Evolutionary conservation across 2,113 vertebrate species (phyloP).

Genomic region (Vidua chalybeata): DNA sequence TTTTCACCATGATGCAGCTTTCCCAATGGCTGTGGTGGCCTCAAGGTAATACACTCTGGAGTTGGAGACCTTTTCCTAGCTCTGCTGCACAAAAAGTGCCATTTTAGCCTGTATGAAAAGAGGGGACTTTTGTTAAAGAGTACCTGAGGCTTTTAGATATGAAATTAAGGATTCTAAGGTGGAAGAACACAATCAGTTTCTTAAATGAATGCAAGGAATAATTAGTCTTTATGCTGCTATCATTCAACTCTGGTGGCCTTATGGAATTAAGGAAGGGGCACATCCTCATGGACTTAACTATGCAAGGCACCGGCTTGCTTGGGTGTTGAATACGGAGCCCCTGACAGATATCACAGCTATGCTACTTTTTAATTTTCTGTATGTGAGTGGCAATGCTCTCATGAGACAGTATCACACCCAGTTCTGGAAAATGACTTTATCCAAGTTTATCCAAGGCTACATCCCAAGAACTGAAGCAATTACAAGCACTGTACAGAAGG

Average conservation of each 20-base stretch:
- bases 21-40: background rate
- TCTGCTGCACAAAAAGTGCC: background rate
- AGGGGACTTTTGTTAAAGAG: background rate
- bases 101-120: background rate
- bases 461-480: conserved; percentile 80
- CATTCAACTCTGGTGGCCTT: background rate
- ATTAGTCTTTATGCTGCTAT: background rate
- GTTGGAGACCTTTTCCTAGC: background rate
- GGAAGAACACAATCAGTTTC: background rate
- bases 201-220: background rate
- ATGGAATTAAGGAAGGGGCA: background rate
- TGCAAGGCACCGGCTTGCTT: conserved; percentile 88
- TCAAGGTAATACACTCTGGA: background rate
- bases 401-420: conserved; percentile 80
- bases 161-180: background rate
- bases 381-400: conserved; percentile 84
- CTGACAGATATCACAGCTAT: conserved; percentile 86
- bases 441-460: conserved; percentile 74
- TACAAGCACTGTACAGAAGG: conserved; percentile 76
- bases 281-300: conserved; percentile 83
- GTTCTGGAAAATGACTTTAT: conserved; percentile 82
- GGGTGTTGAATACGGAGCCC: conserved; percentile 89
- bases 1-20: background rate
- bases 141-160: background rate
- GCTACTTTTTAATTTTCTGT: conserved; percentile 86